These are phyloP conservation scores for Baryphthengus martii DNA, from an alignment of 2,113 vertebrate species.

Conservation along the genomic window DNA sequence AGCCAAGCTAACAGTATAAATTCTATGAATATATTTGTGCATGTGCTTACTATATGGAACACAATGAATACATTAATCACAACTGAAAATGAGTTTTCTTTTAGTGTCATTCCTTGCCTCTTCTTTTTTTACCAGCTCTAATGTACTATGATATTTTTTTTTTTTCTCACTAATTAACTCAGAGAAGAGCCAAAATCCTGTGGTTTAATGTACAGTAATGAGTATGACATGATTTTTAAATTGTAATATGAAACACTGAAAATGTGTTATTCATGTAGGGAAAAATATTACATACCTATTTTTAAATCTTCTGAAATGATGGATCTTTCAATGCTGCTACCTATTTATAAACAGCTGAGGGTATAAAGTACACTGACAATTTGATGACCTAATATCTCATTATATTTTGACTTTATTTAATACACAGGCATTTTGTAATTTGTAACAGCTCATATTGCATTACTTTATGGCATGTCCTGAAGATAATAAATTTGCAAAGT, in stretches of 20 bases:
- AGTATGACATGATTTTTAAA: neutral
- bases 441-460: neutral
- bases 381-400: neutral
- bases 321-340: neutral
- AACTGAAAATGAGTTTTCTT: neutral
- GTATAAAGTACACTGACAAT: neutral
- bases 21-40: neutral
- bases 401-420: constrained; percentile 1
- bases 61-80: neutral
- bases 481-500: neutral
- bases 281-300: constrained; percentile 7
- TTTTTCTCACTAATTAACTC: neutral
- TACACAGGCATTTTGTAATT: neutral
- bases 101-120: neutral
- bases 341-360: constrained; percentile 10
- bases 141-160: neutral
- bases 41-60: neutral
- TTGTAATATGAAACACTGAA: neutral
- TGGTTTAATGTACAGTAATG: constrained; percentile 24
- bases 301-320: constrained; percentile 11
- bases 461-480: neutral
- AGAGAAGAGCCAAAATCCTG: neutral
- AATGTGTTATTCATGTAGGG: constrained; percentile 8
- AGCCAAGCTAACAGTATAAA: neutral
- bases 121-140: neutral